These are phyloP conservation scores for Romanomermis culicivorax DNA, from an alignment of 2,888 invertebrate genomes.

Conservation along the genomic window DNA sequence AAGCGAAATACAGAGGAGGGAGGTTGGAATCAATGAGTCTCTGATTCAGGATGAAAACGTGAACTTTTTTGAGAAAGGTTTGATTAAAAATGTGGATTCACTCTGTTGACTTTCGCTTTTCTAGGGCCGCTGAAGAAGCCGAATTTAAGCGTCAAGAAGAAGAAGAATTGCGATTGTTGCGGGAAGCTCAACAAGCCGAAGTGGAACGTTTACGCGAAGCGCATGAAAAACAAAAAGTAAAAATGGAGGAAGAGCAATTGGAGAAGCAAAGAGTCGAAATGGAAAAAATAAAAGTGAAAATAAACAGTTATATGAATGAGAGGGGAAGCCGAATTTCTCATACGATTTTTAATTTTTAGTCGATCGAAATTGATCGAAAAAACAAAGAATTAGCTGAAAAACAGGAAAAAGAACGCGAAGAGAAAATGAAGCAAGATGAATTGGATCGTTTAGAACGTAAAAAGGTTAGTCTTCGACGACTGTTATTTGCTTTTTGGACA, in stretches of 20 bases:
- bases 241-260: slow-evolving; percentile 1
- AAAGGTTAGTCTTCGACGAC: too few species aligned
- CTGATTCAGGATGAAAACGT: too few species aligned
- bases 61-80: too few species aligned
- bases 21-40: too few species aligned
- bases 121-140: slow-evolving; percentile 1
- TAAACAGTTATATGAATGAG: not conserved
- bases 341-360: not conserved
- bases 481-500: too few species aligned
- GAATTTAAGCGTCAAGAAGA: slow-evolving; percentile 4
- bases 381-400: not conserved
- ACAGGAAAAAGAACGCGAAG: not conserved
- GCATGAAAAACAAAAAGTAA: not conserved
- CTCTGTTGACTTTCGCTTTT: too few species aligned
- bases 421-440: not conserved
- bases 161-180: slow-evolving; percentile 7
- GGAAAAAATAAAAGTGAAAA: not conserved
- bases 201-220: not conserved
- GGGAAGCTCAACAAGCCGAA: slow-evolving; percentile 2
- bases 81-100: too few species aligned
- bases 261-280: not conserved
- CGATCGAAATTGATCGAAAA: not conserved
- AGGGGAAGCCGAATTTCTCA: too few species aligned
- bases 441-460: not conserved
- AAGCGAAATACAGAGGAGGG: too few species aligned